phyloP scores from a whole-genome alignment of 2,888 invertebrate genomes.

The Cabera pusaria region DNA sequence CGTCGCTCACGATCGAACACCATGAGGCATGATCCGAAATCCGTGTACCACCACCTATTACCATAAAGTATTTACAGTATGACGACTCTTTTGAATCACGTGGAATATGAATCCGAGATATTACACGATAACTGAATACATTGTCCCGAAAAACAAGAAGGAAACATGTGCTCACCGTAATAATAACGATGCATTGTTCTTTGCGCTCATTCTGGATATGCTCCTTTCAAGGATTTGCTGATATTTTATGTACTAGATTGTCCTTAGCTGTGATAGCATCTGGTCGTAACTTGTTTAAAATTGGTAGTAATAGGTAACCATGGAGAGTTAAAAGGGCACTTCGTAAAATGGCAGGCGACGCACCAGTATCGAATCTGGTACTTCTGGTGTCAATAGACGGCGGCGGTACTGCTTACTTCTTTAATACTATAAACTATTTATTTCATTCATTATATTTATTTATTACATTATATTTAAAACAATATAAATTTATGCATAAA shows the following conservation, averaged over 20 bases:
- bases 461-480: too few relatives aligned
- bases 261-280: constrained; percentile 4
- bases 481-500: too few relatives aligned
- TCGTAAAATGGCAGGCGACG: too few relatives aligned
- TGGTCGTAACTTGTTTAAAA: too few relatives aligned
- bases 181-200: constrained; percentile 54
- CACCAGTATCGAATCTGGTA: too few relatives aligned
- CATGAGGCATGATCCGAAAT: constrained; percentile 77
- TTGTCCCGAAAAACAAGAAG: constrained; percentile 50
- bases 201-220: constrained; percentile 40
- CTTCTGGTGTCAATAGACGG: too few relatives aligned
- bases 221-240: constrained; percentile 8
- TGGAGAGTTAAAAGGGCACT: too few relatives aligned
- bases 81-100: constrained; percentile 72
- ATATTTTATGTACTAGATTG: constrained; percentile 5
- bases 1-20: constrained; percentile 71
- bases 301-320: too few relatives aligned
- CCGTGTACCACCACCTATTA: constrained; percentile 70
- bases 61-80: constrained; percentile 70
- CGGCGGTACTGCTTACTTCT: too few relatives aligned
- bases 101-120: constrained; percentile 71
- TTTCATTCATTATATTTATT: too few relatives aligned
- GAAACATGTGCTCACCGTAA: constrained; percentile 51
- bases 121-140: constrained; percentile 67
- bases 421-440: too few relatives aligned